phyloP scores from a whole-genome alignment of 2,888 invertebrate genomes.

The Portevinia maculata region DNA sequence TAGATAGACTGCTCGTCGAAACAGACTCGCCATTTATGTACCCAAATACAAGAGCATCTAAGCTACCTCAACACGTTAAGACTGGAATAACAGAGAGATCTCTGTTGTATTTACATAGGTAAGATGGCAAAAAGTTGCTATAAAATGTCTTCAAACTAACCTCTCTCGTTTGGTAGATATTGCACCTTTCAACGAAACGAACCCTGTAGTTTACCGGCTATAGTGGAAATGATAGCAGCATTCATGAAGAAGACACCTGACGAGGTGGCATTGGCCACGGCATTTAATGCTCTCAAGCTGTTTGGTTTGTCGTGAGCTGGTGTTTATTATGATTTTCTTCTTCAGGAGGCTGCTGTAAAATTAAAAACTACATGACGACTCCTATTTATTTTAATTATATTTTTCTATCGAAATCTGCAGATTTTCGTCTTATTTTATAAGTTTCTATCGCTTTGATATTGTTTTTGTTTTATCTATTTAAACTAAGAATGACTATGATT shows the following conservation, averaged over 20 bases:
- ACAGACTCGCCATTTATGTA: slow-evolving; percentile 98
- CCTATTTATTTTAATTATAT: slow-evolving; percentile 42
- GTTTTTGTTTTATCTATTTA: slow-evolving; percentile 41
- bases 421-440: slow-evolving; percentile 64
- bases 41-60: slow-evolving; percentile 96
- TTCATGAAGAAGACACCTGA: slow-evolving; percentile 93
- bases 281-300: slow-evolving; percentile 95
- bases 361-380: slow-evolving; percentile 57
- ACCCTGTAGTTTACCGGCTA: slow-evolving; percentile 95
- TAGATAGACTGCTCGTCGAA: slow-evolving; percentile 94
- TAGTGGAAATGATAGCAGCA: slow-evolving; percentile 97
- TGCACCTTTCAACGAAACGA: slow-evolving; percentile 98
- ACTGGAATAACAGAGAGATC: slow-evolving; percentile 93
- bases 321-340: slow-evolving; percentile 22
- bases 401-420: slow-evolving; percentile 66
- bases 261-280: slow-evolving; percentile 94
- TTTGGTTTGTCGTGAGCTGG: slow-evolving; percentile 91
- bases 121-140: slow-evolving; percentile 4
- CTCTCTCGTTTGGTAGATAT: slow-evolving; percentile 84
- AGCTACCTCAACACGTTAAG: slow-evolving; percentile 93
- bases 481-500: slow-evolving; percentile 44
- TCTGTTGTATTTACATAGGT: slow-evolving; percentile 82
- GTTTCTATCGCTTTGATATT: slow-evolving; percentile 45
- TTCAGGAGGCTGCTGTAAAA: slow-evolving; percentile 43
- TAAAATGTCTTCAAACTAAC: background rate